Evolutionary conservation across 2,888 invertebrate species (phyloP).

Genomic region (Tetrapedia diversipes): DNA sequence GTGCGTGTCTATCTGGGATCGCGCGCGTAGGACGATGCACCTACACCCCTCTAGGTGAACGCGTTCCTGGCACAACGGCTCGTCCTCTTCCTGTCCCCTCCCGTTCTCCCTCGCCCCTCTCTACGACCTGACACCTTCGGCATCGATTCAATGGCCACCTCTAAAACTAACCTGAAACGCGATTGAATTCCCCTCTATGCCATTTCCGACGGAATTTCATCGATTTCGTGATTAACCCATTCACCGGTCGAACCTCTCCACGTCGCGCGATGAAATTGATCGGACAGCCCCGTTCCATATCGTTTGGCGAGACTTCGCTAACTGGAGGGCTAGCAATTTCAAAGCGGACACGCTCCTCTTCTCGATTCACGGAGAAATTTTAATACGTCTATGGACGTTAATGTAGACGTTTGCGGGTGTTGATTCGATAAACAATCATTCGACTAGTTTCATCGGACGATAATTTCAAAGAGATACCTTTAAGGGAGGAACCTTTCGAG

Average conservation of each 20-base stretch:
- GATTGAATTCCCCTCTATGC: conserved; percentile 1
- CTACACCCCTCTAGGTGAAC: conserved; percentile 32
- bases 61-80: conserved; percentile 40
- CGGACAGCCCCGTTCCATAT: neutral
- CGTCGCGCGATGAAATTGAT: neutral
- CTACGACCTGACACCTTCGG: conserved; percentile 35
- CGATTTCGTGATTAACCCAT: conserved; percentile 34
- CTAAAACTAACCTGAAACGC: neutral
- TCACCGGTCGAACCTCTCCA: conserved; percentile 5
- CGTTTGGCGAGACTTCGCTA: no score
- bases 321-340: no score
- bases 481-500: no score
- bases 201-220: conserved; percentile 10
- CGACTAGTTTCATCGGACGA: no score
- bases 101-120: no score
- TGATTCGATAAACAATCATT: no score
- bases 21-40: conserved; percentile 36
- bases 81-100: neutral
- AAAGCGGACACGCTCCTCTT: neutral
- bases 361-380: no score
- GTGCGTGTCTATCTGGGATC: conserved; percentile 60
- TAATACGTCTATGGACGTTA: no score
- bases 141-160: neutral
- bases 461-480: no score
- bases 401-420: no score